These are phyloP conservation scores for Pollenia angustigena DNA, from an alignment of 2,888 invertebrate species.

Conservation along the genomic window DNA sequence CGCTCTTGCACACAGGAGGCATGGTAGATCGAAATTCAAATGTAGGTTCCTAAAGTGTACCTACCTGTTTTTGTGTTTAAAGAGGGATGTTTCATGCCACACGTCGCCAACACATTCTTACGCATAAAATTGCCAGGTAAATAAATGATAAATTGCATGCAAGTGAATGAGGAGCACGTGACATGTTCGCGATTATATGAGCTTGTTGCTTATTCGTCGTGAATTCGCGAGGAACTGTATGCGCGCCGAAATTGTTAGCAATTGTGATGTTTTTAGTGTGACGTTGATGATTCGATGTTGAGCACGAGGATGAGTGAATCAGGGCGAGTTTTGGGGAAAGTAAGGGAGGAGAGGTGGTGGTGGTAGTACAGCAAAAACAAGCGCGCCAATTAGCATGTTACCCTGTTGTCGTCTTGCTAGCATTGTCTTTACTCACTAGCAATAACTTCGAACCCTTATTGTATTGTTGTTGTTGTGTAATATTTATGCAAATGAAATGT, in stretches of 20 bases:
- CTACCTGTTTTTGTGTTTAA: conserved; percentile 38
- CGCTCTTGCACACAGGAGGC: conserved; percentile 45
- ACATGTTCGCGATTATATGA: conserved; percentile 75
- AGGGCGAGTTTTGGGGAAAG: conserved; percentile 64
- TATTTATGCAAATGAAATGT: conserved; percentile 77
- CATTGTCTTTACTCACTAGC: conserved; percentile 75
- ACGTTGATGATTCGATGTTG: conserved; percentile 31
- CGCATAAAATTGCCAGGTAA: conserved; percentile 79
- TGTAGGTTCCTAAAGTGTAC: conserved; percentile 53
- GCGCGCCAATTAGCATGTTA: conserved; percentile 82
- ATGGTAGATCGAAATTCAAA: neutral
- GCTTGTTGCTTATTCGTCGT: conserved; percentile 82
- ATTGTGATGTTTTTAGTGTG: conserved; percentile 35
- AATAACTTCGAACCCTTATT: conserved; percentile 61
- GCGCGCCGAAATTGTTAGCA: conserved; percentile 75
- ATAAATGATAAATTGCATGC: conserved; percentile 81
- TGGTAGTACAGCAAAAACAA: conserved; percentile 65
- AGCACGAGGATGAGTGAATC: neutral
- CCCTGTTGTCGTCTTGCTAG: conserved; percentile 74
- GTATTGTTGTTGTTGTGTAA: conserved; percentile 56
- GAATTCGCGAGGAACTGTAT: conserved; percentile 77
- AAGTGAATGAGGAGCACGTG: conserved; percentile 76
- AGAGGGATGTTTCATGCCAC: conserved; percentile 64
- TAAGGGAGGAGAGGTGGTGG: conserved; percentile 71
- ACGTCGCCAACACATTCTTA: conserved; percentile 41